Conservation (phyloP, 1,140 invertebrate species). For the Hylaeus volcanicus region DNA sequence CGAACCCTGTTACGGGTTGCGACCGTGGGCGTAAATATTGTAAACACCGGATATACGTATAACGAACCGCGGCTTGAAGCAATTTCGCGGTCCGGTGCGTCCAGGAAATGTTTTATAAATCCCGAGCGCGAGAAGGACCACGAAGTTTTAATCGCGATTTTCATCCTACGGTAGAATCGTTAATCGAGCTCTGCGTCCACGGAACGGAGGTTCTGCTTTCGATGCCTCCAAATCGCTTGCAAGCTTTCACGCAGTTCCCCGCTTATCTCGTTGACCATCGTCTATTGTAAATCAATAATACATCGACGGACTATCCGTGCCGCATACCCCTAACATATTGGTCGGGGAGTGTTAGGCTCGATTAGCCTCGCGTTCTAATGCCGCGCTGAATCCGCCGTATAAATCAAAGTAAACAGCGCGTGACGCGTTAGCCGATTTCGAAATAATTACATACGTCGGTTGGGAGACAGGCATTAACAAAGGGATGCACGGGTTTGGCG, state of each 20-base stretch:
- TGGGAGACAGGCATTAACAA: neutral
- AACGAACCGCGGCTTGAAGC: constrained; percentile 8
- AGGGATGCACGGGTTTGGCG: neutral
- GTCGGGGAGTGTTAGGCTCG: too few species aligned
- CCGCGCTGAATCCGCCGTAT: neutral
- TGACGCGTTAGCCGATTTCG: constrained; percentile 2
- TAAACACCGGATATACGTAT: neutral
- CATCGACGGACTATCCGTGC: neutral
- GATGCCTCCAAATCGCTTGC: too few species aligned
- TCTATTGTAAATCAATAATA: neutral
- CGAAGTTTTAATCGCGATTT: neutral
- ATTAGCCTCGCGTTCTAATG: neutral
- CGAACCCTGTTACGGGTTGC: neutral
- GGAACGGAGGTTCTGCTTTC: neutral
- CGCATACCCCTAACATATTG: neutral
- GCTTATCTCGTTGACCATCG: neutral
- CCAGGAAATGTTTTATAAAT: neutral
- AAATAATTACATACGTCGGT: neutral
- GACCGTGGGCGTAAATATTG: neutral
- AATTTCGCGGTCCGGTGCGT: neutral
- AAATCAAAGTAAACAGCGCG: neutral
- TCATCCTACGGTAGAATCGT: neutral
- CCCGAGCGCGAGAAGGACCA: neutral
- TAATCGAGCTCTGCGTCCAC: neutral
- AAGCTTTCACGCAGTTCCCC: neutral